These are phyloP conservation scores for Apodemia mormo DNA, from an alignment of 2,888 invertebrate species.

Conservation along the genomic window DNA sequence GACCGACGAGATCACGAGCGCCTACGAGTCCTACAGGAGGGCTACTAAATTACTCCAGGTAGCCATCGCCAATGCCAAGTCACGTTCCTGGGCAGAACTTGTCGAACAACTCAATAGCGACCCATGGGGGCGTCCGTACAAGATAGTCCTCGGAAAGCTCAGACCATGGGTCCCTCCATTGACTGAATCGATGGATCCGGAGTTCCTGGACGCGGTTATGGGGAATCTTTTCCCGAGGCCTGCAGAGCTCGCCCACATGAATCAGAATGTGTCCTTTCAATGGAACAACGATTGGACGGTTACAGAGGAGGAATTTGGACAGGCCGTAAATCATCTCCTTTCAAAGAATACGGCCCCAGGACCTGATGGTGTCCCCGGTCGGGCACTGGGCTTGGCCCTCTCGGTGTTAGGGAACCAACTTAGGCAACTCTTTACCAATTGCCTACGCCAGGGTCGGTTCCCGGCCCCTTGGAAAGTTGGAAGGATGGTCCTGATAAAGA, in stretches of 20 bases:
- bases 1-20: not conserved
- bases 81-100: slow-evolving; percentile 17
- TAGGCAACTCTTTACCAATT: not conserved
- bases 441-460: not conserved
- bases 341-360: too few species aligned
- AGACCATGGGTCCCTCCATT: slow-evolving; percentile 21
- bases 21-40: not conserved
- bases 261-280: too few species aligned
- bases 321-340: too few species aligned
- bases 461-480: not conserved
- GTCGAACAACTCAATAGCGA: slow-evolving; percentile 19
- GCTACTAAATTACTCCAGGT: not conserved
- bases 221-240: slow-evolving; percentile 8
- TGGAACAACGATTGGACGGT: not conserved
- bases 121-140: not conserved
- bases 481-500: not conserved
- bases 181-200: slow-evolving; percentile 19
- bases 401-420: not conserved
- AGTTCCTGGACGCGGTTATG: not conserved
- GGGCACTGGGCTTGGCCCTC: too few species aligned
- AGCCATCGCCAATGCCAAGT: slow-evolving; percentile 11
- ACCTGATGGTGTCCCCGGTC: too few species aligned
- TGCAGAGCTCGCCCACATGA: too few species aligned
- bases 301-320: not conserved
- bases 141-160: slow-evolving; percentile 25